Base-by-base conservation (phyloP, 2,888 invertebrate species). In the Galeopsomyia nigrocyanea region DNA sequence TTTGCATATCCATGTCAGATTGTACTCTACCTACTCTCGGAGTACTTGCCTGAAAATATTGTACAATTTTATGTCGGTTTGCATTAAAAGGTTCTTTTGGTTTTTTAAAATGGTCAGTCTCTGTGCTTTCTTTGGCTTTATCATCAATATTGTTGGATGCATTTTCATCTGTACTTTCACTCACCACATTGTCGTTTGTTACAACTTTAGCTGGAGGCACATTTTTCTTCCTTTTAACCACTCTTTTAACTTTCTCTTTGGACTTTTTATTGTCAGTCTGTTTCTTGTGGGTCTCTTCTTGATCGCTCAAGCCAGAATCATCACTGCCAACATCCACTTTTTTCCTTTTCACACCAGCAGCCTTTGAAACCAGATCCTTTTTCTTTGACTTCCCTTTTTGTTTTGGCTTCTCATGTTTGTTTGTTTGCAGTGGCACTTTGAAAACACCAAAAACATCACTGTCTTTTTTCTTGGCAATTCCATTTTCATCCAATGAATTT, bases 1-100 rank as follows among this genome's bases (percentile, higher is more conserved):
- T 58, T 53, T 70, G 57, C 31, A 73, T n/a, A 60, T 73, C 17
- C 16, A 63, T 14, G n/a, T 39, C 61, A n/a, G n/a, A n/a, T 57
- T 14, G 31, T n/a, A n/a, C 21, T 67, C 19, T 57, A 10, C 39
- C 22, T 16, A 53, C n/a, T 60, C 47, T 49, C 46, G 70, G 73
- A 31, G 60, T 67, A 46, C 72, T 68, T 14, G 72, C 31, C 49
- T 10, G 26, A 49, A 31, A 31, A 63, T 39, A 21, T 19, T 55
- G 7, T 16, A 3, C 2, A 16, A 56, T 22, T 22, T 22, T 26
- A 22, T 56, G 19, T 56, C 26, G 22, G 14, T 26, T 26, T 56
- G 13, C 56, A 56, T n/a, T n/a, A n/a, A 3, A 39, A 39, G 1
- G 7, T 39, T 7, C 39, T 9, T 9, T 55, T 21, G 19, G 1